Conservation (phyloP, 2,797 vertebrate genomes). For the Alcedo quadribrachys region DNA sequence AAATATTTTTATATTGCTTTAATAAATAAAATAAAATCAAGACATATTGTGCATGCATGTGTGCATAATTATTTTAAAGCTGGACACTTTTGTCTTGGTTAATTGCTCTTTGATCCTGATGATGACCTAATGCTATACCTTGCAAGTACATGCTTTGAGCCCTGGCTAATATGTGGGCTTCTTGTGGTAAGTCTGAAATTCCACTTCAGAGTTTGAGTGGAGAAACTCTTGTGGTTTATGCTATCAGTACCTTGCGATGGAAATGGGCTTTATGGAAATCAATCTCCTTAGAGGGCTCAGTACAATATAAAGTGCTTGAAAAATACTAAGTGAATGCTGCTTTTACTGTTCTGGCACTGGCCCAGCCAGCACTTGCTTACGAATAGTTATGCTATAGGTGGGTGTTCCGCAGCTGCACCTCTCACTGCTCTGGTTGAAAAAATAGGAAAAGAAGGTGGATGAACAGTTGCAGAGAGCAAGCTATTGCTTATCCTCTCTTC, state of each 20-base stretch:
- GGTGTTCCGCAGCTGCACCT: not conserved
- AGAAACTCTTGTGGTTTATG: constrained; percentile 48
- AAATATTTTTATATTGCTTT: no score
- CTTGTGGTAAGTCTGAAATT: constrained; percentile 9
- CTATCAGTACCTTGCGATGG: constrained; percentile 25
- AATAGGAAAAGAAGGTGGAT: not conserved
- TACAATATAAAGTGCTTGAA: constrained; percentile 44
- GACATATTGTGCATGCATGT: not conserved
- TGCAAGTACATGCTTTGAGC: not conserved
- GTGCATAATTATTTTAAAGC: not conserved
- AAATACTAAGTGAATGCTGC: constrained; percentile 25
- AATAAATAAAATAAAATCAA: not conserved
- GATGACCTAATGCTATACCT: not conserved
- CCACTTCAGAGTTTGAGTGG: not conserved
- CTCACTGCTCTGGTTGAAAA: not conserved
- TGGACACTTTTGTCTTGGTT: not conserved
- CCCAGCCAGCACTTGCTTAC: not conserved
- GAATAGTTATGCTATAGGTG: not conserved
- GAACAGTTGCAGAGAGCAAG: not conserved
- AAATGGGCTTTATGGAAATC: constrained; percentile 44
- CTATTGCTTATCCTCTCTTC: not conserved
- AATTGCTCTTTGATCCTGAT: not conserved
- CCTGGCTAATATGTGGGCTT: not conserved
- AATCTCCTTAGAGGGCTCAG: constrained; percentile 30
- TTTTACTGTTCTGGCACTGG: constrained; percentile 36